These are phyloP conservation scores for Phlogophora meticulosa DNA, from an alignment of 2,888 invertebrate genomes.

Conservation along the genomic window DNA sequence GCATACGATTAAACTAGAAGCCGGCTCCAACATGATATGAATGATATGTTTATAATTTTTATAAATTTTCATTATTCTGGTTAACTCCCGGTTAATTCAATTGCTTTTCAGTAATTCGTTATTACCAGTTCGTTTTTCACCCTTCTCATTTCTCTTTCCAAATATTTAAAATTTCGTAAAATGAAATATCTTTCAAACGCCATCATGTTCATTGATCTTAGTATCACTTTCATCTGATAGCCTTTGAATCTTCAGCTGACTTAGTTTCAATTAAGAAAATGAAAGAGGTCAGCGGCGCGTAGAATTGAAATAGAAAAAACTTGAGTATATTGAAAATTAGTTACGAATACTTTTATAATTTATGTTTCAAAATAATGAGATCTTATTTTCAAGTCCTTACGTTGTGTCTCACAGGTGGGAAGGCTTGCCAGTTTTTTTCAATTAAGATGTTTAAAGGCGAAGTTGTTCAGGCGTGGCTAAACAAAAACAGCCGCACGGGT, in stretches of 20 bases:
- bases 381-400: not conserved
- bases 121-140: not conserved
- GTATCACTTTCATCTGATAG: conserved; percentile 45
- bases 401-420: no score
- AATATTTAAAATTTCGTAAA: conserved; percentile 18
- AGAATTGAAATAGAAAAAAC: conserved; percentile 42
- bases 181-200: conserved; percentile 14
- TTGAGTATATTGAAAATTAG: conserved; percentile 15
- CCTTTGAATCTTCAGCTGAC: conserved; percentile 45
- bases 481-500: no score
- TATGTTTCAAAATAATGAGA: not conserved
- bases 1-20: no score
- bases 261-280: conserved; percentile 56
- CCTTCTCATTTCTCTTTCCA: not conserved
- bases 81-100: not conserved
- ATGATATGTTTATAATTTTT: no score
- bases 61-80: not conserved
- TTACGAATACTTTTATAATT: conserved; percentile 4
- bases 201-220: conserved; percentile 38
- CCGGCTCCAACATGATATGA: no score
- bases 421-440: no score
- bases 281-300: conserved; percentile 49
- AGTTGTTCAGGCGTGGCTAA: no score
- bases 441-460: no score
- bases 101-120: not conserved